Percentiles rank a stretch among this genome's conserved stretches.
phyloP scores from a whole-genome alignment of 1,140 invertebrate genomes.

The Hyles vespertilio region DNA sequence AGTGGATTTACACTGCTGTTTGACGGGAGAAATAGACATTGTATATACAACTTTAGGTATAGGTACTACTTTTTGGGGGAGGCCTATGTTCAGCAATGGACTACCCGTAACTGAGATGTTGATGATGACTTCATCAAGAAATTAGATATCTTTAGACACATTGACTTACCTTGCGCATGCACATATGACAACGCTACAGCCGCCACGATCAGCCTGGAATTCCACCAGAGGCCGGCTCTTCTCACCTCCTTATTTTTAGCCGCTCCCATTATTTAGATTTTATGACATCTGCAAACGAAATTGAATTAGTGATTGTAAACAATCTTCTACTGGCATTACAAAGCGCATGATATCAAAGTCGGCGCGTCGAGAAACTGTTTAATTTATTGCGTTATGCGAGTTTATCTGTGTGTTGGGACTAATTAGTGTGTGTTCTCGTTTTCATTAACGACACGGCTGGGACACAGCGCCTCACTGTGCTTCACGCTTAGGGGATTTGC shows the following conservation, averaged over 20 bases:
- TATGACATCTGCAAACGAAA: slow-evolving; percentile 16
- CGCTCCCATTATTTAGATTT: slow-evolving; percentile 6
- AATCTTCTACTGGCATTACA: slow-evolving; percentile 23
- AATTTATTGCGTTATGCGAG: slow-evolving; percentile 27
- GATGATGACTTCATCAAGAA: not conserved
- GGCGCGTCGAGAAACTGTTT: slow-evolving; percentile 20
- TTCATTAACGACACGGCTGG: slow-evolving; percentile 16
- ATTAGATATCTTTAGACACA: not conserved
- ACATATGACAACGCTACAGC: slow-evolving; percentile 36
- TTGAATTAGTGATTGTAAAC: slow-evolving; percentile 17
- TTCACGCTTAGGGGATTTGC: too few relatives aligned
- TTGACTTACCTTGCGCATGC: slow-evolving; percentile 47
- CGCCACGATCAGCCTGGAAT: slow-evolving; percentile 35
- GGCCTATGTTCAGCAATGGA: too few relatives aligned
- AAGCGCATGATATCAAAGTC: slow-evolving; percentile 33
- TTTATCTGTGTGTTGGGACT: slow-evolving; percentile 30
- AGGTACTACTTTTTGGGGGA: too few relatives aligned
- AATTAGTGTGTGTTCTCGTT: slow-evolving; percentile 23
- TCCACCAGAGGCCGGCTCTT: slow-evolving; percentile 29
- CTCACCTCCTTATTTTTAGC: slow-evolving; percentile 6
- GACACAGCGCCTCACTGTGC: not conserved
- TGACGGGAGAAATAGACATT: too few relatives aligned
- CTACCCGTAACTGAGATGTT: too few relatives aligned
- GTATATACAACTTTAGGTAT: too few relatives aligned
- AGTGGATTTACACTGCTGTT: too few relatives aligned